Percentiles rank a stretch among this genome's conserved stretches.
Conservation (phyloP, 2,113 vertebrate species). For the Ploceus nigricollis region DNA sequence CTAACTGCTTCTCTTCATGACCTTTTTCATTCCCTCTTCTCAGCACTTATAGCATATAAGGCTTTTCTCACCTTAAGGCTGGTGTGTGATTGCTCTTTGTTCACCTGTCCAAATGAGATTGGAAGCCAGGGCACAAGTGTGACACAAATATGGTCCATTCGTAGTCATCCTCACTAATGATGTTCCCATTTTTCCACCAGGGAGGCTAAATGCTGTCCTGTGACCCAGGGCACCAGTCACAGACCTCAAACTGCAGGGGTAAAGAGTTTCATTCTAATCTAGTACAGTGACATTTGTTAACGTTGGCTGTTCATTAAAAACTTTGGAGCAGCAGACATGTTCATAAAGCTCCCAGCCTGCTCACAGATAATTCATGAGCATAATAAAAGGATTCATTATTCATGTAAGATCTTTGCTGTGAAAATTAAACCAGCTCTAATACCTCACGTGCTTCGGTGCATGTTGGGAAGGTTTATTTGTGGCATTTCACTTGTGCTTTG, state of each 20-base stretch:
- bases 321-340: slow-evolving; percentile 19
- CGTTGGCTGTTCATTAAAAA: slow-evolving; percentile 28
- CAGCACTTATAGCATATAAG: background rate
- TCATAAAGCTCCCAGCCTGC: slow-evolving; percentile 40
- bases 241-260: background rate
- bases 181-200: background rate
- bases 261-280: background rate
- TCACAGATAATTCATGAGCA: slow-evolving; percentile 59
- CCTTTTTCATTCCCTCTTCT: background rate
- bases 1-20: background rate
- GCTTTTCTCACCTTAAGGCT: background rate
- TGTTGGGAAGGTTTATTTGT: slow-evolving; percentile 40
- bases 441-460: background rate
- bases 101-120: background rate
- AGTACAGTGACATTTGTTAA: slow-evolving; percentile 7
- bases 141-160: background rate
- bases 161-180: background rate
- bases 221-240: background rate
- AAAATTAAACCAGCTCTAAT: slow-evolving; percentile 49
- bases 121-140: background rate
- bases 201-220: background rate
- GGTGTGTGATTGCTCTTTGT: background rate
- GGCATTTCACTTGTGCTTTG: background rate
- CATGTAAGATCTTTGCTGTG: slow-evolving; percentile 35
- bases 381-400: slow-evolving; percentile 62